phyloP scores from a whole-genome alignment of 2,797 vertebrate genomes.

The Dendrocincla tyrannina region DNA sequence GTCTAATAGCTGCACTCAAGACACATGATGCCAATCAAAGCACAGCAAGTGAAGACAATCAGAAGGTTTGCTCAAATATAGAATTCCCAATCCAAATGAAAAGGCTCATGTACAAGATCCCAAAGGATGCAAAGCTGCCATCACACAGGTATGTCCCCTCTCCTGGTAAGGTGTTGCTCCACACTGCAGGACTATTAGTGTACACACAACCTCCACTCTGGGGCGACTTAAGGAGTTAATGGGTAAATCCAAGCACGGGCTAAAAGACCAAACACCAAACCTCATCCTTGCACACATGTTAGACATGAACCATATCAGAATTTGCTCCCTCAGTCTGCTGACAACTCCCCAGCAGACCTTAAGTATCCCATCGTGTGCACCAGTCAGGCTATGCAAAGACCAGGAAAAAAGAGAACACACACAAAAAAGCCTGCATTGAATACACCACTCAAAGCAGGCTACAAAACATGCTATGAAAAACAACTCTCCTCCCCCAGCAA shows the following conservation, averaged over 20 bases:
- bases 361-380: not conserved
- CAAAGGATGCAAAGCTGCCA: not conserved
- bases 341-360: not conserved
- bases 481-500: not conserved
- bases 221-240: not conserved
- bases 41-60: not conserved
- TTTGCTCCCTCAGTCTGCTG: not conserved
- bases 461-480: not conserved
- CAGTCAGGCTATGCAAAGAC: not conserved
- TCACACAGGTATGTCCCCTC: not conserved
- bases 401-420: not conserved
- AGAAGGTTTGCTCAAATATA: not conserved
- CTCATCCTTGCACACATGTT: not conserved
- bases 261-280: not conserved
- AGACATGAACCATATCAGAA: not conserved
- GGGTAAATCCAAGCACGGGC: not conserved
- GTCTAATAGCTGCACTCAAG: not conserved
- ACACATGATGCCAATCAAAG: not conserved
- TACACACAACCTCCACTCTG: not conserved
- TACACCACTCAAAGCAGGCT: not conserved
- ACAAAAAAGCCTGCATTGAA: not conserved
- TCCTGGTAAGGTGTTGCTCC: not conserved
- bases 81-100: not conserved
- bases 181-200: not conserved
- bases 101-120: not conserved